Conservation (phyloP, 2,888 invertebrate species). For the Globia sparganii region DNA sequence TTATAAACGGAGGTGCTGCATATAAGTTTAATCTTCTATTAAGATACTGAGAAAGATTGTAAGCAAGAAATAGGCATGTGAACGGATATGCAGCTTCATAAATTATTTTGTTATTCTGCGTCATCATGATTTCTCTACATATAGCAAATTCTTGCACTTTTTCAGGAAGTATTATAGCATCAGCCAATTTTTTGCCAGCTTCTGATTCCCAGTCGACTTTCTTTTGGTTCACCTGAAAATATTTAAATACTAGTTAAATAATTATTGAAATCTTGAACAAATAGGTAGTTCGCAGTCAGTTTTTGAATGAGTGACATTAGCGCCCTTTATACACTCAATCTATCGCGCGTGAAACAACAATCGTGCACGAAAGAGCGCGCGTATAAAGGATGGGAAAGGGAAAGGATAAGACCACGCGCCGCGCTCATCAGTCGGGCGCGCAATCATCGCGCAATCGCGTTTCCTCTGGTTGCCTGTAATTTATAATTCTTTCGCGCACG, state of each 20-base stretch:
- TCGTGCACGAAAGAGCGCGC: too few species aligned
- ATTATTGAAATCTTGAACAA: neutral
- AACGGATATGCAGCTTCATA: conserved; percentile 90
- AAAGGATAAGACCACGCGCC: too few species aligned
- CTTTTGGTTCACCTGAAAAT: conserved; percentile 90
- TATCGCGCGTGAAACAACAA: too few species aligned
- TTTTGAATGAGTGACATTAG: neutral
- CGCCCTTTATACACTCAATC: too few species aligned
- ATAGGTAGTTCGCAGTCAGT: neutral
- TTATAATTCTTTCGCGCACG: too few species aligned
- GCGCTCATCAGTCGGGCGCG: too few species aligned
- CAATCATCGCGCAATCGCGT: too few species aligned
- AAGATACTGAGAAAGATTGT: conserved; percentile 86
- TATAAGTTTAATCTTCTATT: conserved; percentile 91
- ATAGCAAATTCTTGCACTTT: conserved; percentile 95
- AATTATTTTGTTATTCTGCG: conserved; percentile 90
- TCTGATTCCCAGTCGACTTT: conserved; percentile 92
- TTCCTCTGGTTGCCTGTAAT: too few species aligned
- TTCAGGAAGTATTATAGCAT: conserved; percentile 93
- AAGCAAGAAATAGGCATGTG: conserved; percentile 86
- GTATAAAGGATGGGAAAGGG: too few species aligned
- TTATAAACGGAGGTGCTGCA: conserved; percentile 85
- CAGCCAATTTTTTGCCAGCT: conserved; percentile 91
- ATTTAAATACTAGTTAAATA: neutral
- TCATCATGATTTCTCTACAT: conserved; percentile 93